phyloP scores from a whole-genome alignment of 2,797 vertebrate genomes.

The Poeciliopsis presidionis region DNA sequence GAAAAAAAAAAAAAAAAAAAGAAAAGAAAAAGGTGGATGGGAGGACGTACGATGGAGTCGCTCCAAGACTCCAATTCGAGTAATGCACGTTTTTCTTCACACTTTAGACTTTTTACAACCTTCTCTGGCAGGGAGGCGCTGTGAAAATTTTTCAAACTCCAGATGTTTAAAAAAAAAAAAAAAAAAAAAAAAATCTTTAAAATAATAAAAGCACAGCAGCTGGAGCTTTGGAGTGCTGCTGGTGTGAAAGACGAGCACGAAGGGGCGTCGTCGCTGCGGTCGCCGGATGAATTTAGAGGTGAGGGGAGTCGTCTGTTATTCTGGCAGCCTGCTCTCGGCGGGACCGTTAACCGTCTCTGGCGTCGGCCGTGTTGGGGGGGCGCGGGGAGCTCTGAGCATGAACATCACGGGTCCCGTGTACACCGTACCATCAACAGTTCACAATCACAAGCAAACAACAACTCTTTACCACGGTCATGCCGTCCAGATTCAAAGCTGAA shows the following conservation, averaged over 20 bases:
- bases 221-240: slow-evolving; percentile 14
- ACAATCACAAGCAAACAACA: slow-evolving; percentile 60
- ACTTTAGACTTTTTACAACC: neutral
- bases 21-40: neutral
- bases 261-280: slow-evolving; percentile 27
- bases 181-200: neutral
- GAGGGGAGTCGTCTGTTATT: slow-evolving; percentile 10
- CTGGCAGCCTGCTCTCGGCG: slow-evolving; percentile 11
- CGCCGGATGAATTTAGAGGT: slow-evolving; percentile 33
- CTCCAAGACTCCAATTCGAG: slow-evolving; percentile 5
- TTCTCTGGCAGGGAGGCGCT: slow-evolving; percentile 25
- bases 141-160: neutral
- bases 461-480: slow-evolving; percentile 60
- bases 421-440: slow-evolving; percentile 53
- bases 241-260: neutral
- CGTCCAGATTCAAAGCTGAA: slow-evolving; percentile 53
- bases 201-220: slow-evolving; percentile 8
- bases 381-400: slow-evolving; percentile 33
- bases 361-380: slow-evolving; percentile 17
- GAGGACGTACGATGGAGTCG: neutral
- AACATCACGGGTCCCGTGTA: slow-evolving; percentile 47
- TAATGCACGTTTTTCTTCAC: slow-evolving; percentile 2
- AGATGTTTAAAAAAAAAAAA: neutral
- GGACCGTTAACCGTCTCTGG: slow-evolving; percentile 11
- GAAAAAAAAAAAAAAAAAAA: neutral